Conservation (phyloP, 2,113 vertebrate genomes). For the Plotosus lineatus region DNA sequence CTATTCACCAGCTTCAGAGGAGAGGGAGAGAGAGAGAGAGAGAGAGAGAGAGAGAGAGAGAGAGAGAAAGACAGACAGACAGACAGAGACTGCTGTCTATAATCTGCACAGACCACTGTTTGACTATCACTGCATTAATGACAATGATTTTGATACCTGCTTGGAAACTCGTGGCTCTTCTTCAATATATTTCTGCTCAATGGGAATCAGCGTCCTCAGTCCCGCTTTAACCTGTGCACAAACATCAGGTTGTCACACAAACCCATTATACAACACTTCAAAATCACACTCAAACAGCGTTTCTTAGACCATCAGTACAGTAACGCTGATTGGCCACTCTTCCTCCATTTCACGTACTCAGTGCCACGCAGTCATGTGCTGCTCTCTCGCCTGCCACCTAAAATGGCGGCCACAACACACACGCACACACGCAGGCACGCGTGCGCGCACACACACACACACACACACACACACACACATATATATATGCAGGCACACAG, state of each 20-base stretch:
- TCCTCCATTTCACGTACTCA: slow-evolving; percentile 35
- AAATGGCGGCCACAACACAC: slow-evolving; percentile 74
- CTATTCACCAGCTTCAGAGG: slow-evolving; percentile 72
- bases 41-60: slow-evolving; percentile 50
- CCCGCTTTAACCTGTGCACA: slow-evolving; percentile 90
- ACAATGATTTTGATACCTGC: slow-evolving; percentile 76
- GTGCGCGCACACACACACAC: slow-evolving; percentile 60
- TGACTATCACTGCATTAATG: neutral
- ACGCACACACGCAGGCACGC: slow-evolving; percentile 54
- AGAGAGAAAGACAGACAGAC: slow-evolving; percentile 26
- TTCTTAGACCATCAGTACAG: neutral
- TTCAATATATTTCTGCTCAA: slow-evolving; percentile 98
- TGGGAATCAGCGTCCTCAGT: slow-evolving; percentile 90
- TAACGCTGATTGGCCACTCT: neutral
- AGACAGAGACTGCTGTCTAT: slow-evolving; percentile 26
- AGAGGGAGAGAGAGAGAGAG: slow-evolving; percentile 32
- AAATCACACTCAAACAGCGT: neutral
- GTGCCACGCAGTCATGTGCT: slow-evolving; percentile 37
- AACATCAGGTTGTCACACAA: slow-evolving; percentile 11
- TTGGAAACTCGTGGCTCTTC: slow-evolving; percentile 96
- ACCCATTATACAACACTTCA: neutral
- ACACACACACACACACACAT: slow-evolving; percentile 56
- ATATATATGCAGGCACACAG: too few species aligned
- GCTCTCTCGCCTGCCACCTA: slow-evolving; percentile 55
- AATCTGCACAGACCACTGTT: neutral